Conservation (phyloP, 2,888 invertebrate genomes). For the Metalampra italica region DNA sequence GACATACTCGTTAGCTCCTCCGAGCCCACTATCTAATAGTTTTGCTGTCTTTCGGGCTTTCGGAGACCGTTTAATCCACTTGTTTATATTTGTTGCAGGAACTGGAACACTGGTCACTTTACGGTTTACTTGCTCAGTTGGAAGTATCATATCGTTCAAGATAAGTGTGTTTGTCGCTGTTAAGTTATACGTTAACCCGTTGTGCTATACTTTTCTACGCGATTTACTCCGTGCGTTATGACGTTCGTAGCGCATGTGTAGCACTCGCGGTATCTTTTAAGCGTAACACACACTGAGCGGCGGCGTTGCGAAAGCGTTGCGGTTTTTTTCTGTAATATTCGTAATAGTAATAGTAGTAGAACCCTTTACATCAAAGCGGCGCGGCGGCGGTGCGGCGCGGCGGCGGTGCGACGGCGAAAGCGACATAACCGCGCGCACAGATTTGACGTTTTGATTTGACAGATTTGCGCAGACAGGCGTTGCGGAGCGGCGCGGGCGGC, state of each 20-base stretch:
- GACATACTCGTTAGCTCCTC: conserved; percentile 58
- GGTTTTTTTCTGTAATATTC: too few relatives aligned
- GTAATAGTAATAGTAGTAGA: too few relatives aligned
- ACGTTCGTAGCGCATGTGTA: conserved; percentile 6
- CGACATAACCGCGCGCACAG: too few relatives aligned
- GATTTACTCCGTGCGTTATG: conserved; percentile 1
- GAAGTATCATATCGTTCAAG: conserved; percentile 14
- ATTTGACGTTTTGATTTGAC: too few relatives aligned
- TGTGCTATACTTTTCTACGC: neutral
- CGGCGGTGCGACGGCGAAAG: too few relatives aligned
- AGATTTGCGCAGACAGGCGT: too few relatives aligned
- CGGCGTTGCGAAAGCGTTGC: too few relatives aligned
- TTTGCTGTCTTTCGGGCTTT: conserved; percentile 40
- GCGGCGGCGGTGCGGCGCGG: too few relatives aligned
- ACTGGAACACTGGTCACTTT: conserved; percentile 31
- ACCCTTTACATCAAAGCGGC: too few relatives aligned
- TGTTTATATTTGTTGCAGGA: conserved; percentile 45
- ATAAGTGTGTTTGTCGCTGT: conserved; percentile 15
- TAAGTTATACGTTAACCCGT: conserved; percentile 6
- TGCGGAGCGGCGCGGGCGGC: too few relatives aligned
- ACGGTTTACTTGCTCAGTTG: conserved; percentile 16
- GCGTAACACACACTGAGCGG: too few relatives aligned
- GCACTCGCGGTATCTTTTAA: neutral
- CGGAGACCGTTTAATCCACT: conserved; percentile 50
- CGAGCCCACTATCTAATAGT: conserved; percentile 59